Base-by-base conservation (phyloP, 2,113 vertebrate species). In the Phalacrocorax aristotelis region DNA sequence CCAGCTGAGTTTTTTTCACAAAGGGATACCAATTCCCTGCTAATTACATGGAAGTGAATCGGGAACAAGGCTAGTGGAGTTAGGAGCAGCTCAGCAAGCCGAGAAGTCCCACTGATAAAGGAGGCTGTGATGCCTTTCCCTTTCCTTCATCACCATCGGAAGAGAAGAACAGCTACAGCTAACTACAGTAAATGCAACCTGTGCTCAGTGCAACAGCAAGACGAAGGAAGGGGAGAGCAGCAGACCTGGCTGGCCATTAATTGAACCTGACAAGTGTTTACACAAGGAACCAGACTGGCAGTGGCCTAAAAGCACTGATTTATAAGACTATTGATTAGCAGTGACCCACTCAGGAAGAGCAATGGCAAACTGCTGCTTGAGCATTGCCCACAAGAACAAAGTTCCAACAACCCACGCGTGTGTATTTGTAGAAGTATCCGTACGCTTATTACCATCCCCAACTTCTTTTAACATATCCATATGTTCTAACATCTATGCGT, bases 261-360 rank as follows among this genome's bases (percentile, higher is more conserved):
- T 51, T 78, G 64, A 83, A 68, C 64, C 60, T 94, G 83, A 81
- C 64, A 75, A 60, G 34, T 49, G 49, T 93, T 95, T 93, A 74
- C 66, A 74, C 0, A 12, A 77, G 32, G 38, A 88, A 83, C 54
- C 72, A 90, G 30, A 5, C 71, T 87, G 76, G 51, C 71, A 90
- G 57, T 49, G 54, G 75, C n/a, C 42, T 90, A 81, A 87, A 89
- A 83, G 16, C 48, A 11, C 64, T 89, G 95, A 93, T 96, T 95
- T 92, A 93, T 93, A 64, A 92, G 51, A 46, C 32, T 89, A 78
- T 92, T 93, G 94, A 96, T 93, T 74, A 92, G 83, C 69, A 75
- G n/a, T 71, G 94, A 78, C 72, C 60, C 83, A 71, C 26, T 10
- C 51, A 90, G 90, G 85, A 92, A 84, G 46, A 83, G 42, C 55